These are phyloP conservation scores for Eustalomyia histrio DNA, from an alignment of 2,888 invertebrate species.

Conservation along the genomic window DNA sequence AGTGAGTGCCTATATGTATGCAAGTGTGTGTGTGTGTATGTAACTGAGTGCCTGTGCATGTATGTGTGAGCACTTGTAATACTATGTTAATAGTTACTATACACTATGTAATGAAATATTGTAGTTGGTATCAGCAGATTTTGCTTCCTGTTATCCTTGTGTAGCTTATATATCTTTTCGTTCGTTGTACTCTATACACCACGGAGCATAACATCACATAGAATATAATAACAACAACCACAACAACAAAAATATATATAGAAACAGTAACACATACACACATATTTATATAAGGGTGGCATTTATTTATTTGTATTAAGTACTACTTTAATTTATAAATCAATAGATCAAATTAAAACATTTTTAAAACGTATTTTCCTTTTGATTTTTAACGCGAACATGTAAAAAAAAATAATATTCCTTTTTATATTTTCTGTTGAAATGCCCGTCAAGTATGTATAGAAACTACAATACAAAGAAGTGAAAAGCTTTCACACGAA, in stretches of 20 bases:
- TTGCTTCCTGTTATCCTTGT: constrained; percentile 67
- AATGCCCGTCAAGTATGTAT: no score
- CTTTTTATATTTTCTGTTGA: no score
- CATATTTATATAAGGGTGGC: constrained; percentile 4
- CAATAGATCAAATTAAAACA: no score
- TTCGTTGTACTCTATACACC: constrained; percentile 44
- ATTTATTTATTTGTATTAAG: not conserved
- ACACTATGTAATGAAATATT: constrained; percentile 25
- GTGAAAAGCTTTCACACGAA: no score
- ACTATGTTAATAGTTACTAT: constrained; percentile 18
- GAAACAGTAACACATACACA: constrained; percentile 6
- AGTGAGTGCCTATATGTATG: not conserved
- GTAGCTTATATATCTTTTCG: constrained; percentile 46
- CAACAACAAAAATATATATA: not conserved
- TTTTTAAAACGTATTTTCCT: no score
- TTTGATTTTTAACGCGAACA: no score
- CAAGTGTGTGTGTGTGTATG: constrained; percentile 21
- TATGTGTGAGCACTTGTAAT: constrained; percentile 11
- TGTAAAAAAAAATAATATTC: no score
- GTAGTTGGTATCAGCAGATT: constrained; percentile 23
- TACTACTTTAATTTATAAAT: no score
- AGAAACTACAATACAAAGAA: no score
- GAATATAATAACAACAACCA: not conserved
- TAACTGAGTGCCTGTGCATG: constrained; percentile 22
- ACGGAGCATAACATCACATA: constrained; percentile 46